Evolutionary conservation across 2,113 vertebrate species (phyloP).

Genomic region (Neogobius melanostomus): DNA sequence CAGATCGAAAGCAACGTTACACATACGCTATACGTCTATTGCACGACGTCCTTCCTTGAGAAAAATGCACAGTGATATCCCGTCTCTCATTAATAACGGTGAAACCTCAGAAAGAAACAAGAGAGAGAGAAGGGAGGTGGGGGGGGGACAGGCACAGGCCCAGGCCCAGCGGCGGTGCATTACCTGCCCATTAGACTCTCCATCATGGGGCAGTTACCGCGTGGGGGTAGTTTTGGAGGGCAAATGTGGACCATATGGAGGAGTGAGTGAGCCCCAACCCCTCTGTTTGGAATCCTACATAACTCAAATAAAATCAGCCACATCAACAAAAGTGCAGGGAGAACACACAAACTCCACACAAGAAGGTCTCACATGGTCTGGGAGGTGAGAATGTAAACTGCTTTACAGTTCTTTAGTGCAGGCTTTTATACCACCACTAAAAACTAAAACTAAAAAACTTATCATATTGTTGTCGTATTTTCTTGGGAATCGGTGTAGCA

Average conservation of each 20-base stretch:
- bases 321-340: too few species aligned
- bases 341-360: too few species aligned
- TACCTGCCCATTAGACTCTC: conserved; percentile 76
- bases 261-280: conserved; percentile 61
- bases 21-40: not conserved
- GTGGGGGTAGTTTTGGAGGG: conserved; percentile 17
- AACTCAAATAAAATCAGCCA: conserved; percentile 57
- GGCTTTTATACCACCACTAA: too few species aligned
- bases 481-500: too few species aligned
- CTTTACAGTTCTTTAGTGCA: too few species aligned
- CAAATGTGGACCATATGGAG: conserved; percentile 77
- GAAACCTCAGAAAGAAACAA: conserved; percentile 47
- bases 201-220: conserved; percentile 3
- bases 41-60: not conserved
- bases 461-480: too few species aligned
- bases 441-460: too few species aligned
- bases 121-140: not conserved
- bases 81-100: conserved; percentile 67
- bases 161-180: conserved; percentile 60
- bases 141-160: conserved; percentile 14
- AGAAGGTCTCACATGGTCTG: not conserved
- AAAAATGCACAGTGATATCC: not conserved
- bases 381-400: not conserved
- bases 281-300: conserved; percentile 73
- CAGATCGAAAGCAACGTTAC: too few species aligned